phyloP scores from a whole-genome alignment of 2,888 invertebrate species.

The Marasmarcha lunaedactyla region DNA sequence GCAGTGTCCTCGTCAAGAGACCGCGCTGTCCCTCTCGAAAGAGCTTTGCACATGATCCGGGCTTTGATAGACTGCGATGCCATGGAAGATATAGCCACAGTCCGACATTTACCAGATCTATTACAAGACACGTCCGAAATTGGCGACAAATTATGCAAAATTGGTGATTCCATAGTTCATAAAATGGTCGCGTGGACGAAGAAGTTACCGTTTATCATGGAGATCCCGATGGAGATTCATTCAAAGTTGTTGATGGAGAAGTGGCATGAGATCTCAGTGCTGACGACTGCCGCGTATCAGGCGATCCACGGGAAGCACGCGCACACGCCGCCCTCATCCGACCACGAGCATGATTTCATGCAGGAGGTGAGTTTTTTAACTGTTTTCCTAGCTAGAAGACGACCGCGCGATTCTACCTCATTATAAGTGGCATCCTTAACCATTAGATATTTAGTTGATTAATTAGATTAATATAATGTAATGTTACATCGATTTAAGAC shows the following conservation, averaged over 20 bases:
- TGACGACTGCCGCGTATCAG: slow-evolving; percentile 94
- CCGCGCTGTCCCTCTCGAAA: slow-evolving; percentile 84
- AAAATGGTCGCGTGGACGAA: slow-evolving; percentile 99
- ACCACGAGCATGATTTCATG: slow-evolving; percentile 82
- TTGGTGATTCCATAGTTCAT: slow-evolving; percentile 98
- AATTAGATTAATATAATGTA: too few relatives aligned
- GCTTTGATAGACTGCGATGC: slow-evolving; percentile 96
- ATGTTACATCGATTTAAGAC: too few relatives aligned
- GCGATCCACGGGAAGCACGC: slow-evolving; percentile 83
- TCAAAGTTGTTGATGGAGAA: slow-evolving; percentile 96
- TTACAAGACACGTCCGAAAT: slow-evolving; percentile 92
- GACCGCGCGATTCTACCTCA: background rate
- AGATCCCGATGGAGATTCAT: slow-evolving; percentile 95
- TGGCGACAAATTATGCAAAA: slow-evolving; percentile 92
- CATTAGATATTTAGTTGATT: too few relatives aligned
- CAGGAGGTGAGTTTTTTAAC: slow-evolving; percentile 76
- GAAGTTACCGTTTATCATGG: slow-evolving; percentile 95
- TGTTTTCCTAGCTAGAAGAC: background rate
- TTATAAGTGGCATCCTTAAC: too few relatives aligned
- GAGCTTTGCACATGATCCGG: slow-evolving; percentile 89
- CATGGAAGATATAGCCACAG: slow-evolving; percentile 95
- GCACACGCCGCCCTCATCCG: slow-evolving; percentile 53
- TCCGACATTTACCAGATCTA: slow-evolving; percentile 90
- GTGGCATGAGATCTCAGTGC: slow-evolving; percentile 96
- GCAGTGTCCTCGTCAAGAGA: slow-evolving; percentile 89